Percentiles rank a stretch among this genome's conserved stretches.
phyloP scores from a whole-genome alignment of 2,888 invertebrate species.

The Rosalia funebris region DNA sequence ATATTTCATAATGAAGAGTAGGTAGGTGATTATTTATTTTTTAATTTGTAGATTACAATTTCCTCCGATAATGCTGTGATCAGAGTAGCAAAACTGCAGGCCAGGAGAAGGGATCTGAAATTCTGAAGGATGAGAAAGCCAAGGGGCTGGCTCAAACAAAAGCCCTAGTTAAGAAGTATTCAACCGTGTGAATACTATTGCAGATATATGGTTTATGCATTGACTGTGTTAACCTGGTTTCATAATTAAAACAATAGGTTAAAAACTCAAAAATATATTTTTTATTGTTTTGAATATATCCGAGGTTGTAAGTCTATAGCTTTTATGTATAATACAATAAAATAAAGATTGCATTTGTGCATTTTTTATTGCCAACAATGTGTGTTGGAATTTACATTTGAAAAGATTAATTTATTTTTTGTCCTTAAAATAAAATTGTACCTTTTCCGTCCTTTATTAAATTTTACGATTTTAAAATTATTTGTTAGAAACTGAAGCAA shows the following conservation, averaged over 20 bases:
- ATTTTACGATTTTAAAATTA: no score
- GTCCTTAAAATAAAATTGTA: no score
- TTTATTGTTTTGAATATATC: not conserved
- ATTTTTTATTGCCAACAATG: no score
- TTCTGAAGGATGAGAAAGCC: conserved; percentile 65
- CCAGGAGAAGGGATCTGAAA: conserved; percentile 66
- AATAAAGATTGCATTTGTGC: not conserved
- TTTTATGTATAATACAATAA: not conserved
- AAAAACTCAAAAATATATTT: conserved; percentile 27
- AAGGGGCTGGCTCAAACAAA: not conserved
- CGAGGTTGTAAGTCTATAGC: not conserved
- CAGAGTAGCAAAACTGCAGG: conserved; percentile 66
- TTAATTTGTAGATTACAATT: conserved; percentile 50
- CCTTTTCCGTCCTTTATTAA: no score
- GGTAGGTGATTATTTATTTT: conserved; percentile 6
- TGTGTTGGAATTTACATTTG: no score
- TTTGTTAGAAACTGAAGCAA: no score
- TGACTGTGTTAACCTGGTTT: conserved; percentile 42
- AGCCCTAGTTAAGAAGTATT: conserved; percentile 43
- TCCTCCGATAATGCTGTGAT: conserved; percentile 64
- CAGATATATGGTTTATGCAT: no score
- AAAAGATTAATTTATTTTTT: no score
- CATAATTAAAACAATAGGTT: conserved; percentile 44
- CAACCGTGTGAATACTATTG: no score
- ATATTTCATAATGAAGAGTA: not conserved